phyloP scores from a whole-genome alignment of 2,888 invertebrate species.

The Tortrix viridana region DNA sequence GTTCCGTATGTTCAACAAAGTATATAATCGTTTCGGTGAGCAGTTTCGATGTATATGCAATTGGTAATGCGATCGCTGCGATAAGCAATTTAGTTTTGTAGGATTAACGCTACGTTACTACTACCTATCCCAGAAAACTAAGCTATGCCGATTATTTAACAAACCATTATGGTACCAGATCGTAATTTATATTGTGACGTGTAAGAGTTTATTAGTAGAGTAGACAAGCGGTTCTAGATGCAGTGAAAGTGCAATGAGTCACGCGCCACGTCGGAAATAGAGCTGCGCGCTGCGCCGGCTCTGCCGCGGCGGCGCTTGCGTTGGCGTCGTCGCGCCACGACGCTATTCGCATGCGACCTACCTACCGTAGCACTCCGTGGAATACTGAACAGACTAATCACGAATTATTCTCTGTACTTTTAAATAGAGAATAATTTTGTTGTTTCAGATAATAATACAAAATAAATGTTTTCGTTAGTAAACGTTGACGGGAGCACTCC shows the following conservation, averaged over 20 bases:
- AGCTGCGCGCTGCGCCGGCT: conserved; percentile 42
- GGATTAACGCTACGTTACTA: too few relatives aligned
- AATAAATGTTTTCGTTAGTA: neutral
- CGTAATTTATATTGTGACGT: conserved; percentile 47
- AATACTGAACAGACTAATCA: neutral
- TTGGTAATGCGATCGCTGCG: neutral
- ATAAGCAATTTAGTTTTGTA: neutral
- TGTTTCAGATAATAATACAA: neutral
- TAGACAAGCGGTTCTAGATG: conserved; percentile 65
- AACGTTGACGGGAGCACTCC: too few relatives aligned
- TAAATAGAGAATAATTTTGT: too few relatives aligned
- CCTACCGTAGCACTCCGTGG: neutral
- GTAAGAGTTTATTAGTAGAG: conserved; percentile 60
- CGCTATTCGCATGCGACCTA: conserved; percentile 4
- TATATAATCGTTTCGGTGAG: neutral
- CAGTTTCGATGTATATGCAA: neutral
- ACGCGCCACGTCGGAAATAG: conserved; percentile 66
- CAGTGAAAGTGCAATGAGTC: conserved; percentile 78
- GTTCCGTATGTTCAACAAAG: conserved; percentile 23
- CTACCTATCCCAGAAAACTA: too few relatives aligned
- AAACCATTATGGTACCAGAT: too few relatives aligned
- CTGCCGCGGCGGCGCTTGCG: neutral
- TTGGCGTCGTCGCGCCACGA: conserved; percentile 12
- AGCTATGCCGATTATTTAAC: too few relatives aligned
- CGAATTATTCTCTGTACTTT: neutral